phyloP scores from a whole-genome alignment of 2,797 vertebrate genomes.

The Eulemur albifrons region DNA sequence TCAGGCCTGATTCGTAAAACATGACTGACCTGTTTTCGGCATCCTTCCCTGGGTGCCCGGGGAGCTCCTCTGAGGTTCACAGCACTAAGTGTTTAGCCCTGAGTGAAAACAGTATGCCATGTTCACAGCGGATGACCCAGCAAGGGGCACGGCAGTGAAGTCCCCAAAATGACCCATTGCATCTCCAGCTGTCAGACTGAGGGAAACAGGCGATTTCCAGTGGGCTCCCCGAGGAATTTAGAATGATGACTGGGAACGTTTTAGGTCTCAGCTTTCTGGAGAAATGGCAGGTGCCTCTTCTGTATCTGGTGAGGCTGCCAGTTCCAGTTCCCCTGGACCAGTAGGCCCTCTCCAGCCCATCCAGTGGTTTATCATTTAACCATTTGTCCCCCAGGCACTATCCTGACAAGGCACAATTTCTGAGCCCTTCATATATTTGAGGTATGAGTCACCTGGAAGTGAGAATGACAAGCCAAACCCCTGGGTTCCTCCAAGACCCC shows the following conservation, averaged over 20 bases:
- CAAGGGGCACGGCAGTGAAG: not conserved
- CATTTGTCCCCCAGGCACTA: not conserved
- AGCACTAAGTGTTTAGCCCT: not conserved
- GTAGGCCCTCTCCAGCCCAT: not conserved
- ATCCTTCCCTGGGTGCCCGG: not conserved
- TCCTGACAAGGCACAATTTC: not conserved
- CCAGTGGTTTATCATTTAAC: not conserved
- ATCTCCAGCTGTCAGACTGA: not conserved
- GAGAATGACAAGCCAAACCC: not conserved
- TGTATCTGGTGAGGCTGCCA: not conserved
- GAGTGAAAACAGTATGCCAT: not conserved
- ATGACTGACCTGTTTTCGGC: constrained; percentile 54
- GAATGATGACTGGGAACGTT: not conserved
- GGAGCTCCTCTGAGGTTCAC: not conserved
- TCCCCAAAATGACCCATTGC: not conserved
- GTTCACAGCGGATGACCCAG: not conserved
- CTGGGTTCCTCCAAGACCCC: not conserved
- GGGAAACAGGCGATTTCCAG: not conserved
- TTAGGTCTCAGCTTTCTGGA: not conserved
- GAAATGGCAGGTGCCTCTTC: not conserved
- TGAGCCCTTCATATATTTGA: not conserved
- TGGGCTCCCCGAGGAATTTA: not conserved
- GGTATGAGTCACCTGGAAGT: not conserved
- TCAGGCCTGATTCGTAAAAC: constrained; percentile 60
- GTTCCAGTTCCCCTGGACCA: not conserved